Evolutionary conservation across 2,113 vertebrate genomes (phyloP).

Genomic region (Ptychochromis oligacanthus): DNA sequence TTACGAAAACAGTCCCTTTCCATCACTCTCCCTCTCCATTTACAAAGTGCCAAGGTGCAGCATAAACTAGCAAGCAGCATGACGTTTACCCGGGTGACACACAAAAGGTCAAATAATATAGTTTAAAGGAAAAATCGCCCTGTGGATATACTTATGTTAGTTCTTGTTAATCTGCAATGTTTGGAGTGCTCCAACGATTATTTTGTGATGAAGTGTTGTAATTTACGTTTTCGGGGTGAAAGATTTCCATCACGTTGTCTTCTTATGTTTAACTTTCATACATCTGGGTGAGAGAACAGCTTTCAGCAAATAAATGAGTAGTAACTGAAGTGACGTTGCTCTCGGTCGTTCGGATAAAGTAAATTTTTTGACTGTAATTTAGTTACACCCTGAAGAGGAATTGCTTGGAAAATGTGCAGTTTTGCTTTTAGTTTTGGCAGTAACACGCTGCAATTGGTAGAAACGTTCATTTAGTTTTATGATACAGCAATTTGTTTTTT

Average conservation of each 20-base stretch:
- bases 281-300: slow-evolving; percentile 28
- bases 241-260: slow-evolving; percentile 38
- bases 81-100: slow-evolving; percentile 33
- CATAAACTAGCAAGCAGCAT: neutral
- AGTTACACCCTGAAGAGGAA: slow-evolving; percentile 16
- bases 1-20: slow-evolving; percentile 45
- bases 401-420: slow-evolving; percentile 35
- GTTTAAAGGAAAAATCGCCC: slow-evolving; percentile 21
- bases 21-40: slow-evolving; percentile 37
- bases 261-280: slow-evolving; percentile 17
- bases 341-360: neutral
- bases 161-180: slow-evolving; percentile 53
- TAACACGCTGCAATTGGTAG: neutral
- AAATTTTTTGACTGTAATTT: neutral
- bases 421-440: slow-evolving; percentile 7
- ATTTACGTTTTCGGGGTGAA: slow-evolving; percentile 38
- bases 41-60: slow-evolving; percentile 38
- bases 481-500: neutral
- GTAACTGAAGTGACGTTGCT: neutral
- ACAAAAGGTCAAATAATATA: slow-evolving; percentile 17
- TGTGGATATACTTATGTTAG: slow-evolving; percentile 43
- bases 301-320: slow-evolving; percentile 12
- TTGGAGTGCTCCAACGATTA: slow-evolving; percentile 32
- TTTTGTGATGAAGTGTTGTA: slow-evolving; percentile 56
- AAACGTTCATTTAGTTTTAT: slow-evolving; percentile 8